Conservation (phyloP, 2,888 invertebrate species). For the Drosophila vallismaia region DNA sequence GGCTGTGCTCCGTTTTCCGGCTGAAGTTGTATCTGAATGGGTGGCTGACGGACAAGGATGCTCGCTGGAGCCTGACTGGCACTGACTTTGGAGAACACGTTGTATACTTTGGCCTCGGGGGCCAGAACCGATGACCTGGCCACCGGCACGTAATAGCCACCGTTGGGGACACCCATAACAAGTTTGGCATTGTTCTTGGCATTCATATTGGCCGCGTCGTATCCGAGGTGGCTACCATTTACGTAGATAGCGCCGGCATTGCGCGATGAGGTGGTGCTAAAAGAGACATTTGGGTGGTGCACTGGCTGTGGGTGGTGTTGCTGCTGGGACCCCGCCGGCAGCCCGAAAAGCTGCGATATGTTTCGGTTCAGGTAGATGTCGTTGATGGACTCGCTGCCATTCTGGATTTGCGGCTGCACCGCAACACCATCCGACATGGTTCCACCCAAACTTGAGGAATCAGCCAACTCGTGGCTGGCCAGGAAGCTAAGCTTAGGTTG, state of each 20-base stretch:
- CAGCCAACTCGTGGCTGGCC: conserved; percentile 63
- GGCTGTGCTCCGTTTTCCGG: conserved; percentile 55
- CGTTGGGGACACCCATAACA: conserved; percentile 49
- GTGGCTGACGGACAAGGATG: conserved; percentile 68
- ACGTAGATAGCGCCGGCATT: conserved; percentile 68
- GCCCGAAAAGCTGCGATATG: conserved; percentile 79
- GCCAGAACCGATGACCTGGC: conserved; percentile 62
- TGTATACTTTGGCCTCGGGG: conserved; percentile 79
- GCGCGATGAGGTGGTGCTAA: conserved; percentile 64
- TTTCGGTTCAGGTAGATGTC: conserved; percentile 83
- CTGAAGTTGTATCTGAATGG: conserved; percentile 41
- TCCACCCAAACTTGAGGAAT: conserved; percentile 40
- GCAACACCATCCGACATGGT: conserved; percentile 40
- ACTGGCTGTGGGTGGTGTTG: conserved; percentile 44
- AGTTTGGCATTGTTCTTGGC: conserved; percentile 81
- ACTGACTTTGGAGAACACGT: conserved; percentile 81
- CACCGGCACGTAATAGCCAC: conserved; percentile 77
- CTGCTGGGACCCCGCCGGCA: conserved; percentile 48
- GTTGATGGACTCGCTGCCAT: conserved; percentile 78
- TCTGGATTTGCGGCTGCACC: conserved; percentile 38
- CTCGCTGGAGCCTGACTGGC: conserved; percentile 66
- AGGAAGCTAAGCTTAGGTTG: conserved; percentile 78
- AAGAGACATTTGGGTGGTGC: conserved; percentile 79
- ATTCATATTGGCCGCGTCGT: conserved; percentile 81
- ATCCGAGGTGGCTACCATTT: conserved; percentile 66